Percentiles rank a stretch among this genome's conserved stretches.
Evolutionary conservation across 2,888 invertebrate genomes (phyloP).

Genomic region (Resseliella maxima): DNA sequence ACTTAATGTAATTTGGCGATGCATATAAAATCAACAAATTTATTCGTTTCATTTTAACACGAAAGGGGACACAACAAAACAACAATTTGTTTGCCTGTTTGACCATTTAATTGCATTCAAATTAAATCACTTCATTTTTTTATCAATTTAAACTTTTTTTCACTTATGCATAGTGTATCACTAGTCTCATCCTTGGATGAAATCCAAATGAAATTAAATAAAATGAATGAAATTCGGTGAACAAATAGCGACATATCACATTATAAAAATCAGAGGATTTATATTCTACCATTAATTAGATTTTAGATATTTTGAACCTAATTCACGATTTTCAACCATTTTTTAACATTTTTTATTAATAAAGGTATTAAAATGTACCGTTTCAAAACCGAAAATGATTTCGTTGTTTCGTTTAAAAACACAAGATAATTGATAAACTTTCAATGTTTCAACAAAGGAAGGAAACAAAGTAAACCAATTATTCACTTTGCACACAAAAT

Average conservation of each 20-base stretch:
- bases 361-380: constrained; percentile 14
- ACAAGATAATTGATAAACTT: constrained; percentile 43
- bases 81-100: background rate
- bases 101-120: background rate
- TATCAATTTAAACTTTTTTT: background rate
- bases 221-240: background rate
- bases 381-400: background rate
- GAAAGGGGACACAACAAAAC: background rate
- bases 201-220: background rate
- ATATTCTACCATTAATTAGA: background rate
- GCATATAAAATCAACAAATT: constrained; percentile 7
- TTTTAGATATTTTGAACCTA: background rate
- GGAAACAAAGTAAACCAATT: background rate
- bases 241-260: background rate
- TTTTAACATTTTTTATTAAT: background rate
- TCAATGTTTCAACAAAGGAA: constrained; percentile 4
- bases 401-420: constrained; percentile 16
- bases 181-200: background rate
- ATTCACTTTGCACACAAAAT: constrained; percentile 53
- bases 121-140: constrained; percentile 1
- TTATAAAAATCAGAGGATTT: background rate
- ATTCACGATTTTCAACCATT: background rate
- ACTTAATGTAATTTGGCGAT: background rate
- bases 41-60: constrained; percentile 33
- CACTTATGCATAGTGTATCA: no score